Evolutionary conservation across 2,113 vertebrate genomes (phyloP).

Genomic region (Engraulis encrasicolus): DNA sequence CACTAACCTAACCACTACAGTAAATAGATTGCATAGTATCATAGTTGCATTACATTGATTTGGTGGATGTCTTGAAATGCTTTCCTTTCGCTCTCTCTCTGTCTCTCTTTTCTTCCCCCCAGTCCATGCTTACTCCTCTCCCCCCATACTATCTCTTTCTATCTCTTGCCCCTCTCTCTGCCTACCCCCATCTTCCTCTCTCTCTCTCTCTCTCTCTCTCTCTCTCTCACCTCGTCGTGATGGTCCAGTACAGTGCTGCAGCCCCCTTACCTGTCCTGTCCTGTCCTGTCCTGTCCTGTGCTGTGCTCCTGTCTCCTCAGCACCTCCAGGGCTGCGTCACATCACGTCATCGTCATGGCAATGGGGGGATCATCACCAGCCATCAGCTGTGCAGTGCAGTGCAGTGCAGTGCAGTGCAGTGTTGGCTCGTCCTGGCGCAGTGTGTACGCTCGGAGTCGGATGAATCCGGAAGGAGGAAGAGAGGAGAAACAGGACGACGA

Average conservation of each 20-base stretch:
- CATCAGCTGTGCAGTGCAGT: slow-evolving; percentile 10
- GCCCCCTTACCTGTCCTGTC: no score
- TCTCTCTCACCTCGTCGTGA: slow-evolving; percentile 14
- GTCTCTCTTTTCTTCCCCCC: neutral
- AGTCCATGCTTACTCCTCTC: no score
- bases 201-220: neutral
- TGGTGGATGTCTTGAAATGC: neutral
- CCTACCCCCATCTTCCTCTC: neutral
- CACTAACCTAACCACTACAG: neutral
- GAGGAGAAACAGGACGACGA: neutral
- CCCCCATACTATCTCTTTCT: no score
- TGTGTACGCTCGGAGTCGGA: neutral
- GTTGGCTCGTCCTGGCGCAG: neutral
- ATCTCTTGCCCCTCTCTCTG: neutral
- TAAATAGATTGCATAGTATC: no score
- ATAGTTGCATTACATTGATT: neutral
- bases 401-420: no score
- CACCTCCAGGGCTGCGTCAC: no score
- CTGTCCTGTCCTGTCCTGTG: no score
- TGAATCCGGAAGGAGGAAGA: neutral
- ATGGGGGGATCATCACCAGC: no score
- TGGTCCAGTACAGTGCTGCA: neutral
- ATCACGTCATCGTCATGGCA: no score
- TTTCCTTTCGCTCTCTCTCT: neutral
- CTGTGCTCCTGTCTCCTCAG: neutral